These are phyloP conservation scores for Aromia moschata DNA, from an alignment of 2,888 invertebrate genomes.

Conservation along the genomic window DNA sequence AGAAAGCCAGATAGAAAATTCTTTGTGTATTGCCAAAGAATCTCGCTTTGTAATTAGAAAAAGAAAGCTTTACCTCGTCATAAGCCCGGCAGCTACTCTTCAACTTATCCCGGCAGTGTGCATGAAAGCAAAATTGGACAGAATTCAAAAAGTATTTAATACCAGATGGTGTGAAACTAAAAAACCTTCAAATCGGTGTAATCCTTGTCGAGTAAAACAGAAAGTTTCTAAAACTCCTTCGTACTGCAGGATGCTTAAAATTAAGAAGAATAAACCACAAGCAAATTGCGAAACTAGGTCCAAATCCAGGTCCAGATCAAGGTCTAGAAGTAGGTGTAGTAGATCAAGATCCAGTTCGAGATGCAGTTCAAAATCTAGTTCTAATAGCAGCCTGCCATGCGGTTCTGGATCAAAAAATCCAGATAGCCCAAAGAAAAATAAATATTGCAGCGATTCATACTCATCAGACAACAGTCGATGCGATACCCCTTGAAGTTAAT, in stretches of 20 bases:
- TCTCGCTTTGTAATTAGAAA: conserved; percentile 39
- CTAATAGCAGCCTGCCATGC: too few species aligned
- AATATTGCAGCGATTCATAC: too few species aligned
- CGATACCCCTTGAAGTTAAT: too few species aligned
- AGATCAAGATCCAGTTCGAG: too few species aligned
- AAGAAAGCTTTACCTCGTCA: conserved; percentile 37
- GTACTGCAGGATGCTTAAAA: not conserved
- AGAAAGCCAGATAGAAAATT: conserved; percentile 42
- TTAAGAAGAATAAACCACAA: not conserved
- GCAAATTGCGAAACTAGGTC: not conserved
- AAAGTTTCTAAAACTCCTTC: not conserved
- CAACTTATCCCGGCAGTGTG: conserved; percentile 40
- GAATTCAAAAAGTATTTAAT: conserved; percentile 37
- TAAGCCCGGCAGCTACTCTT: conserved; percentile 43
- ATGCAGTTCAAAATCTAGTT: too few species aligned
- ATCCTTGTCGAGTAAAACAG: not conserved
- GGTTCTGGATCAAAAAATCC: too few species aligned
- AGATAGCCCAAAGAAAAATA: too few species aligned
- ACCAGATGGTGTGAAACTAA: conserved; percentile 7
- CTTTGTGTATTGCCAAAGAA: conserved; percentile 39
- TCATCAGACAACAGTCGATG: too few species aligned
- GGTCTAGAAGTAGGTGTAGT: not conserved
- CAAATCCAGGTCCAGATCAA: not conserved
- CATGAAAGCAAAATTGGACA: conserved; percentile 39
- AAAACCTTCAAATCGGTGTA: not conserved